Evolutionary conservation across 2,888 invertebrate genomes (phyloP).

Genomic region (Latrodectus elegans): DNA sequence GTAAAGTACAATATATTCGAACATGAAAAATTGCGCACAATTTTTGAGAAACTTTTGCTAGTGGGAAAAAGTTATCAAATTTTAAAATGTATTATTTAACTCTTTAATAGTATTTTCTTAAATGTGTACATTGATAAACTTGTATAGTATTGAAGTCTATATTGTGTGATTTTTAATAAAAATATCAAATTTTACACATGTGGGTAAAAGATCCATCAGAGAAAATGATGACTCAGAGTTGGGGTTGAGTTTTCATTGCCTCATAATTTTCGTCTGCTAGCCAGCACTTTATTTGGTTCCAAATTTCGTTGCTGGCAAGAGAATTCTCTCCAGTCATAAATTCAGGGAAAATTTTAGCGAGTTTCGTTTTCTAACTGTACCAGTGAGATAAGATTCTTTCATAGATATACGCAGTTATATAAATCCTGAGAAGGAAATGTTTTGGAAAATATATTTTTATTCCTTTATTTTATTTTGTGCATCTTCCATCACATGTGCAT

Average conservation of each 20-base stretch:
- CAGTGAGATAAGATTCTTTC: constrained; percentile 51
- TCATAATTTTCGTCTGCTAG: constrained; percentile 38
- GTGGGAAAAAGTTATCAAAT: too few relatives aligned
- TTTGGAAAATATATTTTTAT: background rate
- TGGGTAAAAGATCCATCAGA: too few relatives aligned
- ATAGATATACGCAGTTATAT: constrained; percentile 39
- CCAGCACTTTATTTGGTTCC: constrained; percentile 12
- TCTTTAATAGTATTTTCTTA: too few relatives aligned
- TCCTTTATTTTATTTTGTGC: background rate
- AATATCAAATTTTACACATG: too few relatives aligned
- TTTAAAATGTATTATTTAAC: too few relatives aligned
- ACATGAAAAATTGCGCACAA: too few relatives aligned
- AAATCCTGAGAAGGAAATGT: constrained; percentile 23
- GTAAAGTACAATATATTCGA: too few relatives aligned
- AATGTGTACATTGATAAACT: too few relatives aligned
- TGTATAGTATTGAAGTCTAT: too few relatives aligned
- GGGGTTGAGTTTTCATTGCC: constrained; percentile 37
- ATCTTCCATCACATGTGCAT: background rate
- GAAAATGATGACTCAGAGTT: too few relatives aligned
- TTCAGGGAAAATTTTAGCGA: constrained; percentile 21
- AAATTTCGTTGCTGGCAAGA: background rate
- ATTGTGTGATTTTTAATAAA: too few relatives aligned
- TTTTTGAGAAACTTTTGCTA: too few relatives aligned
- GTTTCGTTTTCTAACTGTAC: constrained; percentile 53
- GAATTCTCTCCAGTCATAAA: constrained; percentile 25